A percentile compares a stretch with the other conserved stretches of the same genome.
These are phyloP conservation scores for Leptopilina clavipes DNA, from an alignment of 1,140 invertebrate species.

Conservation along the genomic window DNA sequence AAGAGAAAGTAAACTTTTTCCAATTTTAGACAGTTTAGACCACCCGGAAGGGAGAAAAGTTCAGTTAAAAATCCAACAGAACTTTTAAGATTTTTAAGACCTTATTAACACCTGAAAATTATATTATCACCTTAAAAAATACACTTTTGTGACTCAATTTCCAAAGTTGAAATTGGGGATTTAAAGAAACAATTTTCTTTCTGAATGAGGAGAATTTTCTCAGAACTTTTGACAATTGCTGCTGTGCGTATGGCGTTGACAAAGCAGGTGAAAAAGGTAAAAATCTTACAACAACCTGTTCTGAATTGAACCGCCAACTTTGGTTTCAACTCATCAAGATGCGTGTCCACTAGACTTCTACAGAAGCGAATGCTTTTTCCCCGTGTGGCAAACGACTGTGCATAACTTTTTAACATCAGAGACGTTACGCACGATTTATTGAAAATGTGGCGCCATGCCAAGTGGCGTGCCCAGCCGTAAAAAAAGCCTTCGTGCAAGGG, in stretches of 20 bases:
- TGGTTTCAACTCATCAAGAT: slow-evolving; percentile 31
- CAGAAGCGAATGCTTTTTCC: slow-evolving; percentile 24
- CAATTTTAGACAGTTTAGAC: neutral
- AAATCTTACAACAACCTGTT: slow-evolving; percentile 9
- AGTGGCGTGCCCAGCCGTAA: slow-evolving; percentile 21
- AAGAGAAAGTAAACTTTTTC: slow-evolving; percentile 28
- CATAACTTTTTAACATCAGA: slow-evolving; percentile 34
- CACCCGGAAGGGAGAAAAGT: slow-evolving; percentile 2
- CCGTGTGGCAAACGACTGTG: slow-evolving; percentile 18
- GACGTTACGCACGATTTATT: slow-evolving; percentile 32
- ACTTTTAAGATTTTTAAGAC: too few species aligned
- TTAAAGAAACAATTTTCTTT: too few species aligned
- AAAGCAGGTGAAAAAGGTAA: neutral
- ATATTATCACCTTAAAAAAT: too few species aligned
- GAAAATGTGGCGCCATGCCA: slow-evolving; percentile 30
- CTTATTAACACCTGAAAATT: slow-evolving; percentile 5
- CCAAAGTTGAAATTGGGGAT: too few species aligned
- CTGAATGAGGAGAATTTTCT: too few species aligned
- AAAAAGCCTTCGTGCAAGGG: slow-evolving; percentile 28
- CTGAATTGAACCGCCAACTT: slow-evolving; percentile 28
- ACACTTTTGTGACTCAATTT: too few species aligned
- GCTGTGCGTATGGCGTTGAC: neutral
- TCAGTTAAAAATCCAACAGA: neutral
- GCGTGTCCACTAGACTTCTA: slow-evolving; percentile 26
- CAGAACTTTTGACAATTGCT: neutral